Percentiles rank a stretch among this genome's conserved stretches.
Conservation (phyloP, 2,888 invertebrate genomes). For the Poecilobothrus nobilitatus region DNA sequence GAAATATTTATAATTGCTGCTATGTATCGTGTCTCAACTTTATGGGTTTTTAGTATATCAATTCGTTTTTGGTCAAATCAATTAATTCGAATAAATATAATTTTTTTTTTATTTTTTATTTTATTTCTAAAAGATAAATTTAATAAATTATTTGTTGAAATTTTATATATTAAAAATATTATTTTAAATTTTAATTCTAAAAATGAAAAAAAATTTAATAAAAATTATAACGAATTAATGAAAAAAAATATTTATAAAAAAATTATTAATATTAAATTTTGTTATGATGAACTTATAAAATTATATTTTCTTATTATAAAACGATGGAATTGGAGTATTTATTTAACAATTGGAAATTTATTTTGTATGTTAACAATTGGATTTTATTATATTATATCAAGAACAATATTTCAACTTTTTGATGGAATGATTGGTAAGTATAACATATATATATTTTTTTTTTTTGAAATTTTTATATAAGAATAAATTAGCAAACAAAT, state of each 20-base stretch:
- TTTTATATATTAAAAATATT: not conserved
- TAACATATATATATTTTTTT: too few relatives aligned
- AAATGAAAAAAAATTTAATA: too few relatives aligned
- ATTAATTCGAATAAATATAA: not conserved
- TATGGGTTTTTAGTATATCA: not conserved
- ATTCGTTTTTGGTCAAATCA: slow-evolving; percentile 7
- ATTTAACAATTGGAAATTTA: slow-evolving; percentile 1
- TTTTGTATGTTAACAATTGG: not conserved
- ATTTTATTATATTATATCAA: not conserved
- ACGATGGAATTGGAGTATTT: not conserved
- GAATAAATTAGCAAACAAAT: too few relatives aligned
- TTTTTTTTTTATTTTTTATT: slow-evolving; percentile 2
- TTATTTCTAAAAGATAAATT: not conserved
- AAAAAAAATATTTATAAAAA: not conserved
- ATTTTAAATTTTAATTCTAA: too few relatives aligned
- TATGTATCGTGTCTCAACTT: not conserved
- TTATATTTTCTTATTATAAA: not conserved
- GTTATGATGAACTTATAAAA: not conserved
- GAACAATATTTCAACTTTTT: not conserved
- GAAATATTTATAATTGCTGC: slow-evolving; percentile 7
- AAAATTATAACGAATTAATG: not conserved
- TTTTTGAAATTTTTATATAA: not conserved
- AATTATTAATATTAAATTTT: not conserved
- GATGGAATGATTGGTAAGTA: not conserved
- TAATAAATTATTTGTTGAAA: not conserved